These are phyloP conservation scores for Caenorhabditis sp. DNA, from an alignment of 2,888 invertebrate genomes.

Conservation along the genomic window DNA sequence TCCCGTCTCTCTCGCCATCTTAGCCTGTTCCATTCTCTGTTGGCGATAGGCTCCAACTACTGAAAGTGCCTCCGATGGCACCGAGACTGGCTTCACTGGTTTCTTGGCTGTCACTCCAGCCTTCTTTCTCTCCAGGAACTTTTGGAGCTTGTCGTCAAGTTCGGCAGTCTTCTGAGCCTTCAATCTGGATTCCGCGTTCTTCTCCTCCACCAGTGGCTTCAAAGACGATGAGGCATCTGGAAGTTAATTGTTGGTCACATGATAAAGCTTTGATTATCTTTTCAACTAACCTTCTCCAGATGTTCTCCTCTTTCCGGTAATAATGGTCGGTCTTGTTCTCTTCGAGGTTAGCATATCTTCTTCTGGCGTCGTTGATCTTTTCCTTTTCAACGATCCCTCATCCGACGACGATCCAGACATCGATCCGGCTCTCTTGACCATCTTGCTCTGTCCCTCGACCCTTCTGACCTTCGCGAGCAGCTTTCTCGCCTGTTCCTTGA, in stretches of 20 bases:
- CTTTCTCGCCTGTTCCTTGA: neutral
- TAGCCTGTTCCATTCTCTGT: too few relatives aligned
- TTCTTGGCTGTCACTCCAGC: neutral
- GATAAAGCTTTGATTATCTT: too few relatives aligned
- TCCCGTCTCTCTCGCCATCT: too few relatives aligned
- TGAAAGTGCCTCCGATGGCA: too few relatives aligned
- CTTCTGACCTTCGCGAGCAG: neutral
- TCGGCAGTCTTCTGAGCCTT: neutral
- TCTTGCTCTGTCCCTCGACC: neutral
- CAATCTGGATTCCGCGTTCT: too few relatives aligned
- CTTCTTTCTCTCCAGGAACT: constrained; percentile 1
- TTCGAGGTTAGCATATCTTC: neutral
- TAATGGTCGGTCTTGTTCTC: neutral
- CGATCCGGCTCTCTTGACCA: too few relatives aligned
- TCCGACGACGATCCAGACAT: neutral
- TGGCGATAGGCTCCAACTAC: too few relatives aligned
- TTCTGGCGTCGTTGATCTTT: neutral
- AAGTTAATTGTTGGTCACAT: too few relatives aligned
- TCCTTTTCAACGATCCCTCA: neutral
- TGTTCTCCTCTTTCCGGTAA: neutral
- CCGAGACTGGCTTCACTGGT: neutral
- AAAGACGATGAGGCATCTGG: too few relatives aligned
- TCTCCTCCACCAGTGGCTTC: neutral
- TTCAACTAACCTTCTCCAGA: neutral
- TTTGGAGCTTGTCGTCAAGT: neutral